Percentiles rank a stretch among this genome's conserved stretches.
Conservation (phyloP, 2,888 invertebrate genomes). For the Steromphala cineraria region DNA sequence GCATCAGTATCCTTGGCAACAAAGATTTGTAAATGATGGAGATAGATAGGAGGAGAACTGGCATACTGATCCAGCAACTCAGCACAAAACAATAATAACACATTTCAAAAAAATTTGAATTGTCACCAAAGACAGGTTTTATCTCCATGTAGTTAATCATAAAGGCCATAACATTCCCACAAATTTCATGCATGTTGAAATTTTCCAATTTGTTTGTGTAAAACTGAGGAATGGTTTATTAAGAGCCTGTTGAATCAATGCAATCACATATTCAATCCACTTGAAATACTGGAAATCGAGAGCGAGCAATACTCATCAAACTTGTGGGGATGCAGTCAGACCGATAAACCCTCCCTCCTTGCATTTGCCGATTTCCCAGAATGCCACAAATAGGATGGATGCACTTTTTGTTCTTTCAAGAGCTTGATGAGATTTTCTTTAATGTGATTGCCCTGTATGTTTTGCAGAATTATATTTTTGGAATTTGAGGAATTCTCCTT, state of each 20-base stretch:
- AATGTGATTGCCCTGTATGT: not conserved
- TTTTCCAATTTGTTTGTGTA: not conserved
- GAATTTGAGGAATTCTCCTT: too few species aligned
- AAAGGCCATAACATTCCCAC: not conserved
- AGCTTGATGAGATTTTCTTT: not conserved
- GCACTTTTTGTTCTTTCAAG: too few species aligned
- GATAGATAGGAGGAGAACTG: not conserved
- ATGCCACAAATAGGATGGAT: not conserved
- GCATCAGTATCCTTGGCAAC: slow-evolving; percentile 1
- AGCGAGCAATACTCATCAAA: not conserved
- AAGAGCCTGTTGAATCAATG: not conserved
- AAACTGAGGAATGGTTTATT: slow-evolving; percentile 1
- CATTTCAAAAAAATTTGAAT: not conserved
- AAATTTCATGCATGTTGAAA: not conserved
- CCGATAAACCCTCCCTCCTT: not conserved
- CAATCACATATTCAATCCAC: not conserved
- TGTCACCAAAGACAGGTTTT: not conserved
- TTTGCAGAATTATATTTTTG: not conserved
- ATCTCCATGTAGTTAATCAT: not conserved
- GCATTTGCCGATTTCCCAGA: not conserved
- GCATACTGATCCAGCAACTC: not conserved
- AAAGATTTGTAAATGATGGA: not conserved
- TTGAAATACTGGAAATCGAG: not conserved
- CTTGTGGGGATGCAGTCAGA: not conserved
- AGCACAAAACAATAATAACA: not conserved